Conservation (phyloP, 2,797 vertebrate species). For the Neosalanx taihuensis region DNA sequence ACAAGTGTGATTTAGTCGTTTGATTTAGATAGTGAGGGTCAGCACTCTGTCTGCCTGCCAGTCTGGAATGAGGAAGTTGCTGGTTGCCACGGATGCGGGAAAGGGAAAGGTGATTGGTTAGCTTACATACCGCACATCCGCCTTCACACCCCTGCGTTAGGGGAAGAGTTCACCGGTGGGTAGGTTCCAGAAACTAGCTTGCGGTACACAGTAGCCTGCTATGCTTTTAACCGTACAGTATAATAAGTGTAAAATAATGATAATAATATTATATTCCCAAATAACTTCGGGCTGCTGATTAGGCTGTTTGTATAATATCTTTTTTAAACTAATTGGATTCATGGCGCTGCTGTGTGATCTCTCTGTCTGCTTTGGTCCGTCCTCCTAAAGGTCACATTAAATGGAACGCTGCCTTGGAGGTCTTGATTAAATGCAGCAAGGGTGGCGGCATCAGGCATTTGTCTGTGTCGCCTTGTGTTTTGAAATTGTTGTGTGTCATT, state of each 20-base stretch:
- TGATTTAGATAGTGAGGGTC: slow-evolving; percentile 52
- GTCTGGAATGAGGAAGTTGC: slow-evolving; percentile 15
- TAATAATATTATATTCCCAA: too few relatives aligned
- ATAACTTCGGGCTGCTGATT: too few relatives aligned
- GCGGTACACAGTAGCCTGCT: too few relatives aligned
- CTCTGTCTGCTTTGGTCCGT: slow-evolving; percentile 20
- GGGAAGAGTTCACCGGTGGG: too few relatives aligned
- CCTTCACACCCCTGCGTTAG: neutral
- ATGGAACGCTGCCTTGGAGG: slow-evolving; percentile 41
- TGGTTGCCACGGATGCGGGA: slow-evolving; percentile 16
- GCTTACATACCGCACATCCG: neutral
- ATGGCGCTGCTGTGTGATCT: neutral
- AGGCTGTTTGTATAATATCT: neutral
- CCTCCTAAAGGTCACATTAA: slow-evolving; percentile 61
- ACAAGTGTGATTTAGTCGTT: slow-evolving; percentile 54
- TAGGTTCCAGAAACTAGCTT: too few relatives aligned
- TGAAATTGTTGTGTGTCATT: slow-evolving; percentile 46
- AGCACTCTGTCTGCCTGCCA: slow-evolving; percentile 33
- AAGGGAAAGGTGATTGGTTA: slow-evolving; percentile 42
- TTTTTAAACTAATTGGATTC: neutral
- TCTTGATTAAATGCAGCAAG: slow-evolving; percentile 52
- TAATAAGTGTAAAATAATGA: too few relatives aligned
- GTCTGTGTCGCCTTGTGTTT: slow-evolving; percentile 41
- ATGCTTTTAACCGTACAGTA: too few relatives aligned
- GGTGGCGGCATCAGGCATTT: slow-evolving; percentile 38